phyloP scores from a whole-genome alignment of 2,888 invertebrate genomes.

The Diplolepis rosae region DNA sequence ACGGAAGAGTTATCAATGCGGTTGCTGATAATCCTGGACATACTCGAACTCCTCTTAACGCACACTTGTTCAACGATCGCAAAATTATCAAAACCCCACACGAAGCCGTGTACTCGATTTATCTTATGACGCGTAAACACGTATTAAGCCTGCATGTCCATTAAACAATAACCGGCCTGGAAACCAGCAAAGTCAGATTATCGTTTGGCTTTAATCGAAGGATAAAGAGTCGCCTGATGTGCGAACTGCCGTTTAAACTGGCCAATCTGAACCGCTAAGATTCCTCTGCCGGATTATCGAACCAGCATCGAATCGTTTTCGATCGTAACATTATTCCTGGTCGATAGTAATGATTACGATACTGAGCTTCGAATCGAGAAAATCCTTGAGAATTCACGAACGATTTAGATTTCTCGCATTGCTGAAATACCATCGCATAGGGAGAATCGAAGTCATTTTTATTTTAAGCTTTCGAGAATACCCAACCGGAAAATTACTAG shows the following conservation, averaged over 20 bases:
- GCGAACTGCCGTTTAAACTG: constrained; percentile 39
- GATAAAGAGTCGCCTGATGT: constrained; percentile 50
- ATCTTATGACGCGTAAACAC: constrained; percentile 68
- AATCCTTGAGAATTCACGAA: constrained; percentile 5
- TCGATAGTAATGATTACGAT: constrained; percentile 41
- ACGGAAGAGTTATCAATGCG: constrained; percentile 50
- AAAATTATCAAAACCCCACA: constrained; percentile 64
- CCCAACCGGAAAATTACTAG: neutral
- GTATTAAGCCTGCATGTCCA: constrained; percentile 63
- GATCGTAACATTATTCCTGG: constrained; percentile 38
- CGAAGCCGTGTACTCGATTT: constrained; percentile 63
- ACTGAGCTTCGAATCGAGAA: constrained; percentile 24
- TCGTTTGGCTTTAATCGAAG: constrained; percentile 47
- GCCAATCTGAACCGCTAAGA: constrained; percentile 19
- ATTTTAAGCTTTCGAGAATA: neutral
- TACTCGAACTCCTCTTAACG: constrained; percentile 55
- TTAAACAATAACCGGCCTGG: constrained; percentile 53
- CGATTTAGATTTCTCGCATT: neutral
- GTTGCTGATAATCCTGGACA: constrained; percentile 50
- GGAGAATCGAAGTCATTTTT: neutral
- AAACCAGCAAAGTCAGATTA: constrained; percentile 50
- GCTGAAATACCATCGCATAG: neutral
- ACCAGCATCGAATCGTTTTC: constrained; percentile 39
- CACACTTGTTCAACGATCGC: constrained; percentile 48
- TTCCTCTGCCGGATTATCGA: constrained; percentile 40